phyloP scores from a whole-genome alignment of 2,797 vertebrate species.

The Mus spretus region DNA sequence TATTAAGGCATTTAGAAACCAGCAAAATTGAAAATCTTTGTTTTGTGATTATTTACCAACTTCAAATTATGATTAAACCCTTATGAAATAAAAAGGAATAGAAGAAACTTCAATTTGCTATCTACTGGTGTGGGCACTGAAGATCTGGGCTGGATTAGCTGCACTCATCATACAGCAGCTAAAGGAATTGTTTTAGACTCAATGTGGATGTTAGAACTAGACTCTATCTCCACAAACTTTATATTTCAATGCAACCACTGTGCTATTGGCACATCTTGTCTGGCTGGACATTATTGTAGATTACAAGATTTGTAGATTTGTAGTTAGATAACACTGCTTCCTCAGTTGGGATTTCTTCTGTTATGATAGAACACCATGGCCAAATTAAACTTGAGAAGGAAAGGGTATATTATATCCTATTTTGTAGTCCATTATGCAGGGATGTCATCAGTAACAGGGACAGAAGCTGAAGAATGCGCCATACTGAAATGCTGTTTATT shows the following conservation, averaged over 20 bases:
- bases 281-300: neutral
- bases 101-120: neutral
- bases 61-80: neutral
- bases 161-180: neutral
- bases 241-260: neutral
- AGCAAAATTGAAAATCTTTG: no score
- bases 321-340: neutral
- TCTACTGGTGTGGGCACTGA: neutral
- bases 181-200: neutral
- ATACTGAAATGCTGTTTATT: neutral
- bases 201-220: neutral
- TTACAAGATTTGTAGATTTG: neutral
- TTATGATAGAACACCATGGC: neutral
- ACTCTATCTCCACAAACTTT: neutral
- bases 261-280: neutral
- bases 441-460: neutral
- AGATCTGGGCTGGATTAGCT: neutral
- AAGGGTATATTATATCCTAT: neutral
- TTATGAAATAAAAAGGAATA: neutral
- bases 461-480: neutral
- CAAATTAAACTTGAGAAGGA: neutral
- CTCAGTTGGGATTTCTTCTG: neutral
- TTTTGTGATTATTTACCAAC: neutral
- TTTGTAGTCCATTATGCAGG: neutral
- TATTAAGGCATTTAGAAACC: no score